phyloP scores from a whole-genome alignment of 2,113 vertebrate species.

The Melanotaenia duboulayi region DNA sequence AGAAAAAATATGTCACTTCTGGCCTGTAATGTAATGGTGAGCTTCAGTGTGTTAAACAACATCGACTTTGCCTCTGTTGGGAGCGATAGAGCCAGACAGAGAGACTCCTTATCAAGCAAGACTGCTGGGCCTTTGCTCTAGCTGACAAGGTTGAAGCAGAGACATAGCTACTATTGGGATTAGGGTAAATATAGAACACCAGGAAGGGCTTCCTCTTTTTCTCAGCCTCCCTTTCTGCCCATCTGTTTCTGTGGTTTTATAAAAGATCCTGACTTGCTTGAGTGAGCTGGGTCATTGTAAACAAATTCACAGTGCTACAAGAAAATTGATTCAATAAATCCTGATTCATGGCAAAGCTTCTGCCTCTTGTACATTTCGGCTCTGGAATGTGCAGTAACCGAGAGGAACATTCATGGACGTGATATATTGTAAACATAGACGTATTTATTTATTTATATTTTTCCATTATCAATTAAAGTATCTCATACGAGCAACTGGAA shows the following conservation, averaged over 20 bases:
- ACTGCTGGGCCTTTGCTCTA: constrained; percentile 50
- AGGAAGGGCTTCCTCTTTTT: constrained; percentile 62
- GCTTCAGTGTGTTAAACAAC: constrained; percentile 9
- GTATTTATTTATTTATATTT: background rate
- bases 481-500: background rate
- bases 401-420: background rate
- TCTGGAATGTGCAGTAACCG: background rate
- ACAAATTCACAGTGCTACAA: constrained; percentile 20
- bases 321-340: constrained; percentile 35
- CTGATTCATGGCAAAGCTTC: background rate
- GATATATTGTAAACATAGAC: background rate
- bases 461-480: background rate
- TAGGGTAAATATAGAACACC: constrained; percentile 72
- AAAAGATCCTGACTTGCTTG: constrained; percentile 31
- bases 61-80: constrained; percentile 37
- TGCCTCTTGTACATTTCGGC: background rate
- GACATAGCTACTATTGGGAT: constrained; percentile 58
- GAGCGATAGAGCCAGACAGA: constrained; percentile 60
- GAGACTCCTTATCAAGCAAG: constrained; percentile 64
- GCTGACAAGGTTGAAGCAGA: constrained; percentile 50
- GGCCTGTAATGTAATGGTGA: background rate
- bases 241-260: constrained; percentile 52
- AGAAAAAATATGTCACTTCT: constrained; percentile 26
- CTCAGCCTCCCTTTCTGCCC: constrained; percentile 26
- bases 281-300: constrained; percentile 26